phyloP scores from a whole-genome alignment of 2,888 invertebrate species.

The Thyatira batis region DNA sequence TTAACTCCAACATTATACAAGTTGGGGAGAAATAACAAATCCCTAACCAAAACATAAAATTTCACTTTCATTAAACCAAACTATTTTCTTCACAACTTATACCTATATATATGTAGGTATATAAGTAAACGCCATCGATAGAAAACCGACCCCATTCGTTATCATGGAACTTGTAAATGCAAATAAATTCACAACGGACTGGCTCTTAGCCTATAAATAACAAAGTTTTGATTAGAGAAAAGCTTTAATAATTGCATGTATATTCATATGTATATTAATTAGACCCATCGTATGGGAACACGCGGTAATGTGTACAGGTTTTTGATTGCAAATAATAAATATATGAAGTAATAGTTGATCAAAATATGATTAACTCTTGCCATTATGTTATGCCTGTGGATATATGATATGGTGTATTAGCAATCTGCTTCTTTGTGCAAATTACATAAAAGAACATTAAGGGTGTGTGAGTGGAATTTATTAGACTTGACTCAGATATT shows the following conservation, averaged over 20 bases:
- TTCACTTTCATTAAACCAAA: not conserved
- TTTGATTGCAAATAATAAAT: slow-evolving; percentile 3
- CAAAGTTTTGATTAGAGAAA: slow-evolving; percentile 74
- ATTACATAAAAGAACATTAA: too few relatives aligned
- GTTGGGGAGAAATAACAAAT: too few relatives aligned
- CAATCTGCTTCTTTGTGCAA: too few relatives aligned
- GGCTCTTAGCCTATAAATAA: slow-evolving; percentile 63
- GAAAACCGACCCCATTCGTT: slow-evolving; percentile 49
- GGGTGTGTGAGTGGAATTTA: too few relatives aligned
- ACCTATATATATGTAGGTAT: too few relatives aligned
- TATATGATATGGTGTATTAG: too few relatives aligned
- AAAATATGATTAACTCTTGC: too few relatives aligned
- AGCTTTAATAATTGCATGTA: slow-evolving; percentile 60
- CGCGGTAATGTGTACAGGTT: slow-evolving; percentile 31
- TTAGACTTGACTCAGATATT: too few relatives aligned
- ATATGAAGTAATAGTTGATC: not conserved
- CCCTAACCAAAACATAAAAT: too few relatives aligned
- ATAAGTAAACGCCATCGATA: slow-evolving; percentile 13
- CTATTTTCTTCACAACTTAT: not conserved
- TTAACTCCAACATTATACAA: too few relatives aligned
- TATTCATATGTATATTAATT: slow-evolving; percentile 76
- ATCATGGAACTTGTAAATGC: slow-evolving; percentile 61
- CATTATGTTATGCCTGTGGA: too few relatives aligned
- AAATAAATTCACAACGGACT: slow-evolving; percentile 52
- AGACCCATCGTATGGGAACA: slow-evolving; percentile 35